Evolutionary conservation across 2,797 vertebrate genomes (phyloP).

Genomic region (Mus minutoides): DNA sequence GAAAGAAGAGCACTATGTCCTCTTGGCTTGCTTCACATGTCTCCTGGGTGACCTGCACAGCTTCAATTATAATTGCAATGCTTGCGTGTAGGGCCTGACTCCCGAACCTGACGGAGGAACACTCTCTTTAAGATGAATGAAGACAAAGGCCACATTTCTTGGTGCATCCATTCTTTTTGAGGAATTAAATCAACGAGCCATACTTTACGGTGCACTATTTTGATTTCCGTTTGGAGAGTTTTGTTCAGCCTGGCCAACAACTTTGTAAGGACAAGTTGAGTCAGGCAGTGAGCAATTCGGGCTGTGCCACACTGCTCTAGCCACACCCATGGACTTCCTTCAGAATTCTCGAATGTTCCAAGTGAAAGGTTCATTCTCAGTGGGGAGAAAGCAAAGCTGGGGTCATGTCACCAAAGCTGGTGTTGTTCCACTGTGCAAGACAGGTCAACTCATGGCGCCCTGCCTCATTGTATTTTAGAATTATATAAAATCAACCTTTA

Average conservation of each 20-base stretch:
- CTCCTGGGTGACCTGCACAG: neutral
- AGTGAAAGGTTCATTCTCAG: neutral
- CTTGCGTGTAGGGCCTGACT: neutral
- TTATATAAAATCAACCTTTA: neutral
- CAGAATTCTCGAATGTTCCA: neutral
- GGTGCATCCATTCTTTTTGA: neutral
- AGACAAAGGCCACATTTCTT: neutral
- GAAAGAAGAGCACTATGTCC: neutral
- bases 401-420: neutral
- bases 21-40: neutral
- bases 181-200: neutral
- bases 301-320: neutral
- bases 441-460: neutral
- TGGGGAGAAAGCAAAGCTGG: too few relatives aligned
- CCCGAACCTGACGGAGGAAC: neutral
- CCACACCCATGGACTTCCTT: neutral
- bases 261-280: neutral
- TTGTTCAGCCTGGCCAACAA: neutral
- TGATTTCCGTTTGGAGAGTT: neutral
- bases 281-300: neutral
- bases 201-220: neutral
- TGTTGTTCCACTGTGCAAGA: neutral
- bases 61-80: neutral
- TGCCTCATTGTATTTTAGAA: neutral
- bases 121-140: neutral